These are phyloP conservation scores for Epinotia bilunana DNA, from an alignment of 2,888 invertebrate species.

Conservation along the genomic window DNA sequence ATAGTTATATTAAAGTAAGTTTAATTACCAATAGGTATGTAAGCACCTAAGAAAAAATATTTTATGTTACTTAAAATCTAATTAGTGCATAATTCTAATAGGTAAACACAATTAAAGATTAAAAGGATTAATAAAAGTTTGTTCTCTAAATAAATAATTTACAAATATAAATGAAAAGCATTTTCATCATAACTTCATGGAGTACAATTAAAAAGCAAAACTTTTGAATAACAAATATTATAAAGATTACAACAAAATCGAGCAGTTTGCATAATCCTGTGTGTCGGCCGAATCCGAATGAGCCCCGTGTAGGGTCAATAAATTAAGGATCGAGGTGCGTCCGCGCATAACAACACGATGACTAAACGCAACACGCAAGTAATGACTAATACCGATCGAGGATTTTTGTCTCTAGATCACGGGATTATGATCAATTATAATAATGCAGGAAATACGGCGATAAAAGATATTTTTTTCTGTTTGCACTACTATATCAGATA, in stretches of 20 bases:
- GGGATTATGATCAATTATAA: neutral
- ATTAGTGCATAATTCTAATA: too few relatives aligned
- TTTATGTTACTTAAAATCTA: too few relatives aligned
- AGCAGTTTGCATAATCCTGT: constrained; percentile 23
- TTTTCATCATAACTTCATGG: neutral
- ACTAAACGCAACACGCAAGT: constrained; percentile 63
- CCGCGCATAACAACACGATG: constrained; percentile 76
- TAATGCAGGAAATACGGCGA: neutral
- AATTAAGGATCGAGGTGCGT: constrained; percentile 69
- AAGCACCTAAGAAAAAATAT: too few relatives aligned
- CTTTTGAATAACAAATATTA: neutral
- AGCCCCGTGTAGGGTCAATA: constrained; percentile 60
- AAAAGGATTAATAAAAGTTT: too few relatives aligned
- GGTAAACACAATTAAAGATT: too few relatives aligned
- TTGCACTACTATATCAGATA: too few relatives aligned
- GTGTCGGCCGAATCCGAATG: constrained; percentile 51
- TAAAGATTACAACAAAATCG: neutral
- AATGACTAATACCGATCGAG: constrained; percentile 52
- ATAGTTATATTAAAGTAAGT: neutral
- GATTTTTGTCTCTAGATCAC: constrained; percentile 45
- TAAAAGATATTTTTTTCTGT: too few relatives aligned
- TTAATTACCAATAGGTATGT: too few relatives aligned
- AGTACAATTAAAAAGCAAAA: neutral
- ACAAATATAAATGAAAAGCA: too few relatives aligned
- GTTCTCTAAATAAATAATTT: too few relatives aligned